These are phyloP conservation scores for Bubalus kerabau DNA, from an alignment of 2,113 vertebrate species.

Conservation along the genomic window DNA sequence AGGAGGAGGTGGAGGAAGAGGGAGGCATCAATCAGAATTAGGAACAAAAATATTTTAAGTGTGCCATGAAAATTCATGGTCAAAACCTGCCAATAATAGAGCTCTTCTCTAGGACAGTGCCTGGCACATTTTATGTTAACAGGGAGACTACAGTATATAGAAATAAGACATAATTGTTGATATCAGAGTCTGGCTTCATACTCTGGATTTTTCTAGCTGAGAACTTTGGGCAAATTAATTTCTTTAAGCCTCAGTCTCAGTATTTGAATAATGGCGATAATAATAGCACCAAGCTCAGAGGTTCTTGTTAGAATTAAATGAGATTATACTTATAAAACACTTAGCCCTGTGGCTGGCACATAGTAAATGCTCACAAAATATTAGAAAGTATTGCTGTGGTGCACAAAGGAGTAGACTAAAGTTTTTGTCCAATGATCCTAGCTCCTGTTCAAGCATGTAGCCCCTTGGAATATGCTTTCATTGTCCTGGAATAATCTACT, in stretches of 20 bases:
- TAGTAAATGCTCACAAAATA: not conserved
- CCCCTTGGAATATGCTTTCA: not conserved
- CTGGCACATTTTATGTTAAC: not conserved
- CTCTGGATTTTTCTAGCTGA: constrained; percentile 5
- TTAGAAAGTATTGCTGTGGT: not conserved
- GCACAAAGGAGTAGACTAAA: not conserved
- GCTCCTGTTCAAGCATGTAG: not conserved
- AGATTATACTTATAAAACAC: not conserved
- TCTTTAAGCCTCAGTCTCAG: not conserved
- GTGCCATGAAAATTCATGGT: not conserved
- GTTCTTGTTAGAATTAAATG: constrained; percentile 18
- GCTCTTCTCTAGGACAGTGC: not conserved
- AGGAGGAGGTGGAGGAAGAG: not conserved
- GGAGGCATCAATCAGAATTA: not conserved
- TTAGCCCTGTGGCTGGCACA: not conserved
- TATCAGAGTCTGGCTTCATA: not conserved
- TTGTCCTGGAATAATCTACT: not conserved
- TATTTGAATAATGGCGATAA: not conserved
- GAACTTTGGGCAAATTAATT: not conserved
- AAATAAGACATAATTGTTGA: not conserved
- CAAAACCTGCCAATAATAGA: not conserved
- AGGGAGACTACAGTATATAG: not conserved
- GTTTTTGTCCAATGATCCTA: not conserved
- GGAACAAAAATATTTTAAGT: not conserved
- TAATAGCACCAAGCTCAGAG: not conserved